Base-by-base conservation (phyloP, 2,888 invertebrate genomes). In the Polymixis flavicincta region DNA sequence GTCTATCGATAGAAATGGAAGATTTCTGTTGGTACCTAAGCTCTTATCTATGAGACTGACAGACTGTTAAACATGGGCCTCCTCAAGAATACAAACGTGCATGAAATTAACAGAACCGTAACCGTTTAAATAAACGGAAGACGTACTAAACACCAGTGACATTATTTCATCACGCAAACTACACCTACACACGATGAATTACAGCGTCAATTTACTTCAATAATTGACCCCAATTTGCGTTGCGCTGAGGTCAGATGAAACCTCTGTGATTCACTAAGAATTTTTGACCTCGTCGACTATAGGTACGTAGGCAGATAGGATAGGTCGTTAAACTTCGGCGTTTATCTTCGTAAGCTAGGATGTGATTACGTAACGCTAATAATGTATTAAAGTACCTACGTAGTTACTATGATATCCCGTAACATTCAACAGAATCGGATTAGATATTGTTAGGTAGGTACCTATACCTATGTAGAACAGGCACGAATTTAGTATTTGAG, bases 221-320 rank as follows among this genome's bases (percentile, higher is more conserved):
- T 83, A 88, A 88, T 87, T 87, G 87, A 87, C 87, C 84, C 87
- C 88, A 87, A 88, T 87, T 85, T 80, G 63, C 52, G 82, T 61
- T 71, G 76, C 79, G 77, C 82, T 84, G 72, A 78, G 88, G 85
- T 87, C 87, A 84, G 75, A 74, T 71, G 73, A 78, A 79, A 82
- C 76, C 74, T 83, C 87, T 76, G 87, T 87, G 87, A 87, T 87
- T 87, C 87, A 87, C 82, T 73, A 74, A 28, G 77, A 86, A 82
- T 85, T 85, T 85, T 85, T 82, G 76, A 86, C 82, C 87, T 77
- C 86, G 65, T 74, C 80, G 72, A 50, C 70, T 80, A 55, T 59
- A n/a, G n/a, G n/a, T n/a, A 60, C 14, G 69, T 83, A 74, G 50
- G 83, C 64, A 66, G 65, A 57, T 68, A 71, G 52, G 17, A 77